Conservation (phyloP, 2,797 vertebrate species). For the Cryptoprocta ferox region DNA sequence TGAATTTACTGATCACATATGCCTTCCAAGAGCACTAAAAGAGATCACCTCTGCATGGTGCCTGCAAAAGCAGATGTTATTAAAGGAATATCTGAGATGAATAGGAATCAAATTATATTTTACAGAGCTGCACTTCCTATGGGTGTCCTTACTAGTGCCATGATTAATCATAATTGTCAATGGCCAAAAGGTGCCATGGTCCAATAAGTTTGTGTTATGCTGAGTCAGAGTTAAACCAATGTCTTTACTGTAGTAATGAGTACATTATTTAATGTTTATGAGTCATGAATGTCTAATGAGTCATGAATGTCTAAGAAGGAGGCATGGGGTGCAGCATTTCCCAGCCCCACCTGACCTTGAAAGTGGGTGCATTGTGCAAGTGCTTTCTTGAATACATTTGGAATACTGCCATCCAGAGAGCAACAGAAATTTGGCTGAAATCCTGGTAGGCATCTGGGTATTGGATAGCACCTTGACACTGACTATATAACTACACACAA, state of each 20-base stretch:
- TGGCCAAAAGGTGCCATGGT: not conserved
- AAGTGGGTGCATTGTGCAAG: not conserved
- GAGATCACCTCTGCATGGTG: not conserved
- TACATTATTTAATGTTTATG: not conserved
- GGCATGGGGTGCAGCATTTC: not conserved
- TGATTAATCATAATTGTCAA: not conserved
- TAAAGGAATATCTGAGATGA: not conserved
- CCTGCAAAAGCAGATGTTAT: conserved; percentile 7
- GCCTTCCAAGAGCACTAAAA: not conserved
- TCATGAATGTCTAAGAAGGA: not conserved
- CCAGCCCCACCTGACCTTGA: not conserved
- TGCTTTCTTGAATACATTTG: not conserved
- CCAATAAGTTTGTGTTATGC: not conserved
- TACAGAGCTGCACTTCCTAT: not conserved
- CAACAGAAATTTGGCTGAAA: not conserved
- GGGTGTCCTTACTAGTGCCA: not conserved
- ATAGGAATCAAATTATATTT: not conserved
- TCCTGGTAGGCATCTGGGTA: not conserved
- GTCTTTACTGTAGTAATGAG: not conserved
- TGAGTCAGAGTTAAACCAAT: not conserved
- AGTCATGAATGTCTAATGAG: not conserved
- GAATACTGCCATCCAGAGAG: not conserved
- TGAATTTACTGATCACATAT: conserved; percentile 2
- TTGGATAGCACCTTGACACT: not conserved
- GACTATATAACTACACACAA: not conserved